Evolutionary conservation across 2,113 vertebrate genomes (phyloP).

Genomic region (Laticauda colubrina): DNA sequence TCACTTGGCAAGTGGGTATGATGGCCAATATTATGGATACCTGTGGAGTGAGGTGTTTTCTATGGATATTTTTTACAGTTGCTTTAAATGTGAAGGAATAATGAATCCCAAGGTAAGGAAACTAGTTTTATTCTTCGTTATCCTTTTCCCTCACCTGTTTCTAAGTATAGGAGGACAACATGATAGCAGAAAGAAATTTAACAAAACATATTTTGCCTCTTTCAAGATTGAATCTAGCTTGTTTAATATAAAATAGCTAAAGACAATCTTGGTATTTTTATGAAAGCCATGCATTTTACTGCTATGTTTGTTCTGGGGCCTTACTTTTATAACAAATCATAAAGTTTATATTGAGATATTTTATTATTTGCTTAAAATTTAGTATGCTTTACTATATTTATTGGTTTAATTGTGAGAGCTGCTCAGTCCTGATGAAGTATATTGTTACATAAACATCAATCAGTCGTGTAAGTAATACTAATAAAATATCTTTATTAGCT

Average conservation of each 20-base stretch:
- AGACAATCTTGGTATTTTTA: neutral
- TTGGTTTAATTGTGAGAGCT: neutral
- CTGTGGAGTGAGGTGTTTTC: constrained; percentile 96
- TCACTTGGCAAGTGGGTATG: constrained; percentile 89
- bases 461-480: neutral
- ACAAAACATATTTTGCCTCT: neutral
- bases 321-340: neutral
- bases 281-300: neutral
- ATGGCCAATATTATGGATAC: constrained; percentile 94
- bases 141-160: neutral
- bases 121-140: neutral
- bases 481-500: neutral
- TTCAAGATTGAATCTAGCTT: neutral
- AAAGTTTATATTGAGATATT: neutral
- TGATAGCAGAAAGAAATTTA: neutral
- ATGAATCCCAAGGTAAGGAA: constrained; percentile 86
- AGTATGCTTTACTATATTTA: neutral
- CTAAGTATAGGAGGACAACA: neutral
- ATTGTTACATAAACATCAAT: neutral
- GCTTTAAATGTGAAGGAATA: constrained; percentile 88
- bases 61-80: constrained; percentile 90
- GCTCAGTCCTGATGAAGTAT: neutral
- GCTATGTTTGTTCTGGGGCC: neutral
- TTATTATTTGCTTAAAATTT: neutral
- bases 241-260: neutral